Conservation (phyloP, 2,888 invertebrate species). For the Epiblema foenella region DNA sequence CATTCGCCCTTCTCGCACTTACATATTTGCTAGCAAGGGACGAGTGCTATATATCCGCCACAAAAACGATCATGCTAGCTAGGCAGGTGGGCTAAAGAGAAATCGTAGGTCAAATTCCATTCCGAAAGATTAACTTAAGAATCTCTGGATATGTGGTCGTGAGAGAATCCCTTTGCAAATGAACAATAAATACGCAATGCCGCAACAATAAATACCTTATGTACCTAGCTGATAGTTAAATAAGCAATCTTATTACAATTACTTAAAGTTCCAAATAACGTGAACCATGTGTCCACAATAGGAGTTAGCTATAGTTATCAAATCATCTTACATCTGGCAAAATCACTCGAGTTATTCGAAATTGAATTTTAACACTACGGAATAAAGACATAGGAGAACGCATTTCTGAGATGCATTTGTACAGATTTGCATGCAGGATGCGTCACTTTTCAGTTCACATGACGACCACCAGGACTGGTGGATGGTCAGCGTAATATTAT, state of each 20-base stretch:
- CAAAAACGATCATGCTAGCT: too few species aligned
- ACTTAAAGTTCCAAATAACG: neutral
- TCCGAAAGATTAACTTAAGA: conserved; percentile 6
- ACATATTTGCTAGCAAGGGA: too few species aligned
- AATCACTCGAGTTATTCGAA: neutral
- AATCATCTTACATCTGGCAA: neutral
- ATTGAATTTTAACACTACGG: neutral
- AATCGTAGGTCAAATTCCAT: neutral
- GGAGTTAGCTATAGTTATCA: neutral
- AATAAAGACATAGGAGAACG: neutral
- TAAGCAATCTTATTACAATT: neutral
- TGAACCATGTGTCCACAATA: neutral
- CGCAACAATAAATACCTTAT: neutral
- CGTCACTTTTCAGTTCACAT: conserved; percentile 21
- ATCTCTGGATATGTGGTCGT: neutral
- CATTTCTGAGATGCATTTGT: conserved; percentile 17
- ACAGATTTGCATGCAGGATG: conserved; percentile 28
- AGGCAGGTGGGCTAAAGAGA: neutral
- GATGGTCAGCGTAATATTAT: conserved; percentile 26
- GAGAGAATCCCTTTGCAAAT: neutral
- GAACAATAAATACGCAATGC: neutral
- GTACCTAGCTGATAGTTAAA: too few species aligned
- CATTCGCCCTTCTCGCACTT: too few species aligned
- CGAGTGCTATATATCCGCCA: too few species aligned
- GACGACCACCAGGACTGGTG: conserved; percentile 25